These are phyloP conservation scores for Pterocles burchelli DNA, from an alignment of 2,113 vertebrate species.

Conservation along the genomic window DNA sequence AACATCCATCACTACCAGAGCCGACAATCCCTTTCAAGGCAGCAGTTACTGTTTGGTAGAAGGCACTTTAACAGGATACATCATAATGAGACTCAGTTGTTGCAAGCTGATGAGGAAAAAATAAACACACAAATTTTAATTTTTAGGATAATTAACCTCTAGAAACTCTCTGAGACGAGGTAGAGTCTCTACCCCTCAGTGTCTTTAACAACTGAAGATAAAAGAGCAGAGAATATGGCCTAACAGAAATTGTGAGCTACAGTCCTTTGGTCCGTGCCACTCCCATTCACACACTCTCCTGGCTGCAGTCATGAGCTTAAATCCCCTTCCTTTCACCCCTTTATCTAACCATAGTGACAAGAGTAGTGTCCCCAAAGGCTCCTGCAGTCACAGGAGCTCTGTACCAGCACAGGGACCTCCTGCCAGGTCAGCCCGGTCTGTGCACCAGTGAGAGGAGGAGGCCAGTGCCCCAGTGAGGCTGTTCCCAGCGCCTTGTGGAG, in stretches of 20 bases:
- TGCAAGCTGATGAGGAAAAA: neutral
- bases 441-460: neutral
- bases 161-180: neutral
- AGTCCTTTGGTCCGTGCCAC: no score
- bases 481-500: neutral
- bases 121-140: neutral
- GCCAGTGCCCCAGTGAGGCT: neutral
- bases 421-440: neutral
- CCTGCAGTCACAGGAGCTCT: neutral
- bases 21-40: neutral
- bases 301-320: neutral
- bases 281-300: neutral
- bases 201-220: neutral
- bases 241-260: accelerated
- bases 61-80: neutral
- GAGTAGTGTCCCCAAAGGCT: accelerated
- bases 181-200: neutral
- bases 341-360: accelerated
- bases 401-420: neutral
- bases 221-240: neutral
- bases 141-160: neutral
- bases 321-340: neutral
- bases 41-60: neutral
- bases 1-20: neutral
- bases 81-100: accelerated